Conservation (phyloP, 1,140 invertebrate species). For the Drosophila auraria region DNA sequence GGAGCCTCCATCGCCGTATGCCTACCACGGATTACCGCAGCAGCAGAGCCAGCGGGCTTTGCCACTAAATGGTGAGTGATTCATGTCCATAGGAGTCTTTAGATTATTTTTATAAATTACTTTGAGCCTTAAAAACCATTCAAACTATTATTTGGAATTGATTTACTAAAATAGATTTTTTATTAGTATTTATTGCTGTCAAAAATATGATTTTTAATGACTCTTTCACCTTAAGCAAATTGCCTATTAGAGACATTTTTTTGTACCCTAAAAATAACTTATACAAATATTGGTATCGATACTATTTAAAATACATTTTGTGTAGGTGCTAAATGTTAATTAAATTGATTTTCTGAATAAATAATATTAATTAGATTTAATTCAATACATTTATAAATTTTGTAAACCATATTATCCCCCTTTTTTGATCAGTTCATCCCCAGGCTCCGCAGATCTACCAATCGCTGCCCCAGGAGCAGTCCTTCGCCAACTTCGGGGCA, state of each 20-base stretch:
- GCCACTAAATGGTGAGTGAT: conserved; percentile 71
- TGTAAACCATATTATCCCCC: not conserved
- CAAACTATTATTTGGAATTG: not conserved
- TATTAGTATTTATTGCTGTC: not conserved
- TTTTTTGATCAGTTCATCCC: conserved; percentile 42
- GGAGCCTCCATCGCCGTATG: conserved; percentile 87
- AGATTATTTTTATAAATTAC: not conserved
- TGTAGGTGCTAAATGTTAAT: rapidly evolving
- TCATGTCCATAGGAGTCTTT: not conserved
- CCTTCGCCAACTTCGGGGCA: conserved; percentile 65
- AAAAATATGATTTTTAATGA: too few species aligned
- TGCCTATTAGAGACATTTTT: too few species aligned
- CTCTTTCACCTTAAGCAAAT: too few species aligned
- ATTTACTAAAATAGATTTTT: not conserved
- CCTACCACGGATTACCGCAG: conserved; percentile 86
- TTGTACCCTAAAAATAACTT: too few species aligned
- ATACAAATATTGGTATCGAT: too few species aligned
- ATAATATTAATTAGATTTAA: too few species aligned
- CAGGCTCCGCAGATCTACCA: conserved; percentile 72
- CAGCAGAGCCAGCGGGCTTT: conserved; percentile 81
- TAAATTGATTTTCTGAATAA: too few species aligned
- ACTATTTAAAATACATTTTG: too few species aligned
- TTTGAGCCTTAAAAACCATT: too few species aligned
- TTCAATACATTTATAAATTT: not conserved
- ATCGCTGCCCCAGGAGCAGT: conserved; percentile 73